phyloP scores from a whole-genome alignment of 2,888 invertebrate genomes.

The Synergus itoensis region DNA sequence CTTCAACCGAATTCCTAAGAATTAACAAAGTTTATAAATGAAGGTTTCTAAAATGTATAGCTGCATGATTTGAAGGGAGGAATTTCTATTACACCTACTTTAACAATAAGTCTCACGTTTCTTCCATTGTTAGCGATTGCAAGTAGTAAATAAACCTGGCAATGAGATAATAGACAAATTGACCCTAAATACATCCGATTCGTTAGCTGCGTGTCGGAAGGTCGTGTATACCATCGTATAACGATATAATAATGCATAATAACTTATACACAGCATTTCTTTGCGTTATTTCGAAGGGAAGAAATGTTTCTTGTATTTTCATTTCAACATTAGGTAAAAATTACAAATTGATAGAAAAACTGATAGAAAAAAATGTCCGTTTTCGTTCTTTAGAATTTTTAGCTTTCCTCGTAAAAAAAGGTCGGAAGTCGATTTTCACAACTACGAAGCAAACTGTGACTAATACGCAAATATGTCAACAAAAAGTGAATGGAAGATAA shows the following conservation, averaged over 20 bases:
- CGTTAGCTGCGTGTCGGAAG: constrained; percentile 69
- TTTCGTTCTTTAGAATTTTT: neutral
- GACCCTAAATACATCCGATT: constrained; percentile 73
- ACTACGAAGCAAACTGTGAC: neutral
- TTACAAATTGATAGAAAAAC: too few relatives aligned
- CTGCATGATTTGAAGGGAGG: neutral
- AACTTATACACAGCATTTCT: too few relatives aligned
- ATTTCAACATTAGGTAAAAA: too few relatives aligned
- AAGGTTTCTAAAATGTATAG: too few relatives aligned
- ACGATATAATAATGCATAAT: too few relatives aligned
- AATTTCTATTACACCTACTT: constrained; percentile 44
- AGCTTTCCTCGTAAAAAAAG: neutral
- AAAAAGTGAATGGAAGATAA: constrained; percentile 25
- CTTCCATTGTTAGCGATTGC: constrained; percentile 60
- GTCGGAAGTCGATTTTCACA: neutral
- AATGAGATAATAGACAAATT: constrained; percentile 75
- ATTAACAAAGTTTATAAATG: too few relatives aligned
- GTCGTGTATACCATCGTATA: constrained; percentile 54
- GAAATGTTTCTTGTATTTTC: too few relatives aligned
- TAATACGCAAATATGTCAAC: constrained; percentile 25
- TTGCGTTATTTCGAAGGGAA: too few relatives aligned
- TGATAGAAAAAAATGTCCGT: too few relatives aligned
- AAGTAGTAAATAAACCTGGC: constrained; percentile 73
- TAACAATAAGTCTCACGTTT: constrained; percentile 63
- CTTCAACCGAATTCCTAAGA: too few relatives aligned